Conservation (phyloP, 2,113 vertebrate species). For the Elephas maximus region DNA sequence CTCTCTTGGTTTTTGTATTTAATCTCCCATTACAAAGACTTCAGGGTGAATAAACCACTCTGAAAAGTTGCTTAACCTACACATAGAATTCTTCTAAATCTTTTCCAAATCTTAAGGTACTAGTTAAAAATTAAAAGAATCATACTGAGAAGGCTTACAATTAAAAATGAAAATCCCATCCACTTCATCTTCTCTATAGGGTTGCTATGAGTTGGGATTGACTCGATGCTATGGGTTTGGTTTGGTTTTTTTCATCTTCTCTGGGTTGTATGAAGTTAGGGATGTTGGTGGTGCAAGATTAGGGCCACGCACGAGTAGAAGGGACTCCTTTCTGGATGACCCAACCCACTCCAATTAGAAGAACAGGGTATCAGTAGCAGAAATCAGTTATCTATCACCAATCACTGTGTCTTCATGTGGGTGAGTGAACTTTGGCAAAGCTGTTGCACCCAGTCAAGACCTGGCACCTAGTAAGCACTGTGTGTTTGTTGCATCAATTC, state of each 20-base stretch:
- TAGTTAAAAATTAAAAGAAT: neutral
- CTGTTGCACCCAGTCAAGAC: neutral
- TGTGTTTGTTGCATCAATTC: neutral
- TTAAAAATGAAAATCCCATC: conserved; percentile 10
- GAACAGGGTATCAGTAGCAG: neutral
- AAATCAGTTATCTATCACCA: neutral
- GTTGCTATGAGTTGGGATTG: too few species aligned
- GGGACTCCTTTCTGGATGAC: neutral
- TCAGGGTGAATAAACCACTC: neutral
- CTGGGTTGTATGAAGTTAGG: neutral
- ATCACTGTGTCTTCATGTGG: neutral
- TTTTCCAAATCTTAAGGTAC: neutral
- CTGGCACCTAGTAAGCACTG: neutral
- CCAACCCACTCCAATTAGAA: neutral
- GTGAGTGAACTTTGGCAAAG: neutral
- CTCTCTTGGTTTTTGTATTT: neutral
- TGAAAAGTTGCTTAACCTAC: neutral
- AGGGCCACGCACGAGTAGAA: neutral
- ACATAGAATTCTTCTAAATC: neutral
- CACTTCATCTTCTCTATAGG: neutral
- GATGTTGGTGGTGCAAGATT: neutral
- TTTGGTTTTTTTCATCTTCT: neutral
- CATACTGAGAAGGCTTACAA: neutral
- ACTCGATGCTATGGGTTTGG: too few species aligned
- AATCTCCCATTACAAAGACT: neutral